Conservation (phyloP, 2,113 vertebrate genomes). For the Ardeotis arabs region DNA sequence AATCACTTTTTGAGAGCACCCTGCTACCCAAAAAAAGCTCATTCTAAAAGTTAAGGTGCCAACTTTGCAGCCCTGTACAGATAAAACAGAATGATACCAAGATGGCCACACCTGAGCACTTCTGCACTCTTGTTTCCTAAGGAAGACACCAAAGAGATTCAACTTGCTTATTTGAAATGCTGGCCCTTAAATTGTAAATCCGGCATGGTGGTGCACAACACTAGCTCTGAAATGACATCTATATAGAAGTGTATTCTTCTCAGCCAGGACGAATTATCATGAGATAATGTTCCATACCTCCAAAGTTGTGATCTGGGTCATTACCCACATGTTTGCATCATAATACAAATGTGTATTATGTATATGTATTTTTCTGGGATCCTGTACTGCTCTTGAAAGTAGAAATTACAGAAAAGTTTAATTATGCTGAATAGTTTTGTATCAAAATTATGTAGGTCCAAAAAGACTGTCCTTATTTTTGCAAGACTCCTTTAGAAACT, state of each 20-base stretch:
- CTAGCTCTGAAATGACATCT: neutral
- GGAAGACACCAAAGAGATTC: neutral
- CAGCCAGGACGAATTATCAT: neutral
- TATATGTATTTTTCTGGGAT: neutral
- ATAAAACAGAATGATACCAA: neutral
- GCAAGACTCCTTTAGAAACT: neutral
- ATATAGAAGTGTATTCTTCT: neutral
- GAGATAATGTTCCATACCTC: neutral
- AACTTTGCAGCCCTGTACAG: neutral
- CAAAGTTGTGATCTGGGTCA: neutral
- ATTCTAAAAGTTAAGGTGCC: neutral
- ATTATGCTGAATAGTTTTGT: neutral
- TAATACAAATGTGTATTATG: neutral
- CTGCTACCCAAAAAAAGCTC: neutral
- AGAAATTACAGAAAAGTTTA: neutral
- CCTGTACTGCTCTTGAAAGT: neutral
- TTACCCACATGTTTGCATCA: neutral
- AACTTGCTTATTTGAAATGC: neutral
- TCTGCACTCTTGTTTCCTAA: neutral
- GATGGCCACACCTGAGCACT: accelerated
- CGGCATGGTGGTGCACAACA: neutral
- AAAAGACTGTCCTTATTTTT: neutral
- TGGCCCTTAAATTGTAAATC: neutral
- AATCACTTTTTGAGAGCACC: neutral
- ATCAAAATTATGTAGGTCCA: neutral